Evolutionary conservation across 2,888 invertebrate genomes (phyloP).

Genomic region (Leptopilina drosophilae): DNA sequence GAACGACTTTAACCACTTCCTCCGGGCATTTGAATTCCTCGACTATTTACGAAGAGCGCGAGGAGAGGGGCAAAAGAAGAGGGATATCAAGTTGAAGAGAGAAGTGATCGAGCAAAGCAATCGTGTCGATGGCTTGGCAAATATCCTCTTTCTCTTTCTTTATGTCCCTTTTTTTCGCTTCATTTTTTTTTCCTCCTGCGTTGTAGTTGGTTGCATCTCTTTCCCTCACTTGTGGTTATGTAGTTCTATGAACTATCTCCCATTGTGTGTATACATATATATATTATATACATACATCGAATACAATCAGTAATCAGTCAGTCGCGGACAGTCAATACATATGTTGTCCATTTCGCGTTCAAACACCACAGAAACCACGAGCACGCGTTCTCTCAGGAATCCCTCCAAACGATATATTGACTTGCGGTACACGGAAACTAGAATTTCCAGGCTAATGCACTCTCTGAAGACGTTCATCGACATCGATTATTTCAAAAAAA

Average conservation of each 20-base stretch:
- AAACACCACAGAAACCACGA: conserved; percentile 67
- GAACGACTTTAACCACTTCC: conserved; percentile 43
- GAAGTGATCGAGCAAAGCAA: conserved; percentile 68
- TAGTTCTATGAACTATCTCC: conserved; percentile 21
- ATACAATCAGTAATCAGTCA: conserved; percentile 69
- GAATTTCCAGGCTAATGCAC: conserved; percentile 39
- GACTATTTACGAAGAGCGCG: conserved; percentile 39
- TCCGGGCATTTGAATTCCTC: conserved; percentile 43
- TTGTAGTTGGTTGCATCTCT: conserved; percentile 50
- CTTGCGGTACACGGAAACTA: conserved; percentile 27
- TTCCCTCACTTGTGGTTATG: conserved; percentile 40
- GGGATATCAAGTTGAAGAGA: conserved; percentile 47
- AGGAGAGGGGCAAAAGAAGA: background rate
- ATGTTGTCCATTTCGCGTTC: conserved; percentile 75
- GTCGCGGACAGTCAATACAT: conserved; percentile 72
- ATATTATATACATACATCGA: conserved; percentile 7
- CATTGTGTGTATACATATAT: background rate
- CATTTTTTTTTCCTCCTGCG: conserved; percentile 47
- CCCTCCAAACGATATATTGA: conserved; percentile 48
- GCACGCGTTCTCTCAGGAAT: conserved; percentile 50
- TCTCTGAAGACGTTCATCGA: conserved; percentile 6
- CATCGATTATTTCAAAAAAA: background rate
- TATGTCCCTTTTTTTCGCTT: conserved; percentile 52
- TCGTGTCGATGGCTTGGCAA: conserved; percentile 72
- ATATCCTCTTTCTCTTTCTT: conserved; percentile 59